Evolutionary conservation across 2,888 invertebrate species (phyloP), one percentile per base, ranked within the genome.

Genomic region (Eubasilissa splendida): DNA sequence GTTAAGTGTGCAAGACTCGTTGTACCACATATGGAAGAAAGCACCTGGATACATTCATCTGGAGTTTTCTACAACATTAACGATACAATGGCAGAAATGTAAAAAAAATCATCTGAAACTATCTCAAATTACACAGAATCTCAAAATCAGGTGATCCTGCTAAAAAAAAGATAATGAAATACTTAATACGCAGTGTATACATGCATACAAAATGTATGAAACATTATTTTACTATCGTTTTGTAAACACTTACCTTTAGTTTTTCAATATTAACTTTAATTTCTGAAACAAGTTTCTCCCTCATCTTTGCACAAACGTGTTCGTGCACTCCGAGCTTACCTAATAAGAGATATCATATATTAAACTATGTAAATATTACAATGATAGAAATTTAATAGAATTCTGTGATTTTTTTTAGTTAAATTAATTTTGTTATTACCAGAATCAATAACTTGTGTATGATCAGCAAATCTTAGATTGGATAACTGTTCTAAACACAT

Each of bases 251-350:
- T 85, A 95, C 96, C 91, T 95, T 94, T 56, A 96, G 88, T 87
- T 95, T 94, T 85, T 92, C 91, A 81, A 95, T 92, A 86, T 96
- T 96, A 1, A 91, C 93, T 86, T 93, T 93, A 0, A 96, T 93
- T 91, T 96, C 96, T 0, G 95, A 95, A 11, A 95, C 93, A 58
- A 96, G 89, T 87, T 96, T 96, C 70, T 94, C 94, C 85, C 96
- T 92, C 93, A 96, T 93, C 85, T 95, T 94, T 0, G 94, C 93
- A 86, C 96, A 96, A 0, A 96, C 96, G 85, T 94, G 92, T 85
- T 96, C 95, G 84, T 96, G 94, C 11, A 95, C 95, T 80, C 94
- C 95, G 74, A 93, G 88, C 86, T 93, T 91, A 63, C 91, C 91
- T 88, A 88, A 85, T 85, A 77, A 74, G 50, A 82, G 68, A 56